Base-by-base conservation (phyloP, 2,888 invertebrate species). In the Brachyopa scutellaris region DNA sequence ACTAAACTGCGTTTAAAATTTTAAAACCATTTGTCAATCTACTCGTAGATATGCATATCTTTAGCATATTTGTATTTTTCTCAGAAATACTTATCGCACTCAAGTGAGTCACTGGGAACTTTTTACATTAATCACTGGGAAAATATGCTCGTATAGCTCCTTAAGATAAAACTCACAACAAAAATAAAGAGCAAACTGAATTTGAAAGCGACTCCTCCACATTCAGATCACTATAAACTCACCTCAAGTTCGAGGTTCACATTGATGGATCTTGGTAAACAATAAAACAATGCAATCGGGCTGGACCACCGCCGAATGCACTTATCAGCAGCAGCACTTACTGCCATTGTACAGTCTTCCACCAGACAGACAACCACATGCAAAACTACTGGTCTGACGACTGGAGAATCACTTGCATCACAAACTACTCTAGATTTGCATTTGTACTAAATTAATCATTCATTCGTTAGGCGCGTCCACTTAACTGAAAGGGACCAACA, bases 381-480 rank as follows among this genome's bases (percentile, higher is more conserved):
- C 19, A 1, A 38, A 40, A 55, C 11, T 51, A 33, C 33, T 38
- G 42, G 26, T 13, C 19, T n/a, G 9, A 55, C 29, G 29, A 72
- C 59, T 45, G 45, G 42, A 29, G 57, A 66, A 64, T 26, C 45
- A 66, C 76, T 77, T 70, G 40, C 72, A 72, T 74, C 55, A 31
- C 61, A 66, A 67, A 51, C 73, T 59, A 76, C 53, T 77, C 59
- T 33, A 70, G 70, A 72, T 77, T 77, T 72, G 55, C 76, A 82
- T 82, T 82, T 66, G 72, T 82, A 64, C 51, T 76, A 59, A 76
- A 76, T 82, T 76, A 82, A 82, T 76, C 82, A 82, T 66, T 66
- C 64, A 55, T 61, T 67, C 59, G 79, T 79, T 66, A 72, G 61
- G 47, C 38, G 38, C 38, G 33, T 66, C 66, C 57, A 61, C 45